Percentiles rank a stretch among this genome's conserved stretches.
Conservation (phyloP, 2,888 invertebrate genomes). For the Hydriomena furcata region DNA sequence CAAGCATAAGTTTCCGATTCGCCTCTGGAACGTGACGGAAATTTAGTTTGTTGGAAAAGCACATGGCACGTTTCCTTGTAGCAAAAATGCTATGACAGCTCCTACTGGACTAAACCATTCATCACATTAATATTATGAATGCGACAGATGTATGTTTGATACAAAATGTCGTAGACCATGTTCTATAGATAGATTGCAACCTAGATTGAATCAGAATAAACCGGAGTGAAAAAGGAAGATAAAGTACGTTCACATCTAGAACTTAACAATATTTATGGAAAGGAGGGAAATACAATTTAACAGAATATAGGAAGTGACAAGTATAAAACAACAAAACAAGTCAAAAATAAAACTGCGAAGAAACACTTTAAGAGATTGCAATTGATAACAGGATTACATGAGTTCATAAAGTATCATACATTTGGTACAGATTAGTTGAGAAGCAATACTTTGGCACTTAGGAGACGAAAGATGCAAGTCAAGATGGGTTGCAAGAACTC, state of each 20-base stretch:
- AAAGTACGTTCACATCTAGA: neutral
- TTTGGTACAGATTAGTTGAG: neutral
- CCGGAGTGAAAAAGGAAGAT: neutral
- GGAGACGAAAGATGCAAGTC: neutral
- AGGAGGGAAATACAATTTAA: conserved; percentile 4
- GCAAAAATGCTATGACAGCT: neutral
- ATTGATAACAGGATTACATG: conserved; percentile 21
- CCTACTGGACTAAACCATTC: too few species aligned
- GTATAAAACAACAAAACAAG: too few species aligned
- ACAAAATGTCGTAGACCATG: neutral
- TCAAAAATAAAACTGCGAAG: conserved; percentile 26
- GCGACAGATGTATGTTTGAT: too few species aligned
- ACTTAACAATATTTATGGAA: neutral
- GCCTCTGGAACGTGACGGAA: conserved; percentile 26
- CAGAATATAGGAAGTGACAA: conserved; percentile 18
- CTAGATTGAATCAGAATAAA: neutral
- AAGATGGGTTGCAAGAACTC: too few species aligned
- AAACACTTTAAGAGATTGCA: conserved; percentile 31
- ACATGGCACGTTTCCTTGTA: neutral
- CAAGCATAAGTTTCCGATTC: conserved; percentile 28
- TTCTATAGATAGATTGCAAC: too few species aligned
- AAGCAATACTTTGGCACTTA: neutral
- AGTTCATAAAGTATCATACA: neutral
- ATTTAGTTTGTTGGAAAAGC: conserved; percentile 17
- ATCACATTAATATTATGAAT: neutral